These are phyloP conservation scores for Vulpes lagopus DNA, from an alignment of 2,113 vertebrate genomes.

Conservation along the genomic window DNA sequence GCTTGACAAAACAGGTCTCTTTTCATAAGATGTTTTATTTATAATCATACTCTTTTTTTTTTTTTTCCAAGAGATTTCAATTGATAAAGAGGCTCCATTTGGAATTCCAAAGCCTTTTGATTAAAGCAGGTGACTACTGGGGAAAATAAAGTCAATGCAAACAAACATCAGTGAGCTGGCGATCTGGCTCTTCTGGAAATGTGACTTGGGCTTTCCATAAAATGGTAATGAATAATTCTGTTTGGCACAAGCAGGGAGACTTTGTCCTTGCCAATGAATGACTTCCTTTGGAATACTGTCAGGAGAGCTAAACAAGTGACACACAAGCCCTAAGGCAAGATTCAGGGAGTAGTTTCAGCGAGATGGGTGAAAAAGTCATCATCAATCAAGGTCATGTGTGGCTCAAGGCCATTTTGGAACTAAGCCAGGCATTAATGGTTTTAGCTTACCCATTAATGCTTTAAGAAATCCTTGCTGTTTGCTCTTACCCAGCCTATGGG, in stretches of 20 bases:
- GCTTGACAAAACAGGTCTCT: background rate
- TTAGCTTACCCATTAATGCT: constrained; percentile 19
- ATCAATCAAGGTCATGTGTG: constrained; percentile 2
- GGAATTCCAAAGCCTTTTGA: background rate
- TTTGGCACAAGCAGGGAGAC: background rate
- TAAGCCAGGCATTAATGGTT: constrained; percentile 36
- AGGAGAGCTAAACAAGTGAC: constrained; percentile 10
- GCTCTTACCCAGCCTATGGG: background rate
- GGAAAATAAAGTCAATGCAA: background rate
- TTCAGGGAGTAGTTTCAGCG: background rate
- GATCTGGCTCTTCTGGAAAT: background rate
- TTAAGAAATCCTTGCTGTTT: constrained; percentile 41
- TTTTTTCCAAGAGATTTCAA: constrained; percentile 14
- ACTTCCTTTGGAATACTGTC: constrained; percentile 54
- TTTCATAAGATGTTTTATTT: background rate
- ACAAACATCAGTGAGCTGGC: background rate
- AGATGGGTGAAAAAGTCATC: constrained; percentile 9
- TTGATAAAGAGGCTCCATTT: constrained; percentile 3
- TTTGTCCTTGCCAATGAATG: background rate
- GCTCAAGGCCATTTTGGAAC: background rate
- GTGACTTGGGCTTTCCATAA: constrained; percentile 35
- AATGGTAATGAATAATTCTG: constrained; percentile 55
- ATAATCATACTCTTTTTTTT: constrained; percentile 11
- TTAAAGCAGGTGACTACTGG: background rate
- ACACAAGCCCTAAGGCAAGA: background rate